Evolutionary conservation across 1,140 invertebrate species (phyloP).

Genomic region (Patella vulgata): DNA sequence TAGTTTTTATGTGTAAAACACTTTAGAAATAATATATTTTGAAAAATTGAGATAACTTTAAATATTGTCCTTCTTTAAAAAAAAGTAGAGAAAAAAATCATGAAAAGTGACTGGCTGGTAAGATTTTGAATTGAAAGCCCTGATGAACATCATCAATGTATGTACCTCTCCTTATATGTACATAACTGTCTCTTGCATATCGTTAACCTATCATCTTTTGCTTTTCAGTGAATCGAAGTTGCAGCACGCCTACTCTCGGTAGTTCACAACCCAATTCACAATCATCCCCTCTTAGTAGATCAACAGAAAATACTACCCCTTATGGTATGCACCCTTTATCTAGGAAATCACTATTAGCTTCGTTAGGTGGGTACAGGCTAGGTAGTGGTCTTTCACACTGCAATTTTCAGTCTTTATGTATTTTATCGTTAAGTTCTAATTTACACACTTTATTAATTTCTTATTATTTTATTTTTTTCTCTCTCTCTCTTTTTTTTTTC

Average conservation of each 20-base stretch:
- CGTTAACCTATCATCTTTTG: slow-evolving; percentile 2
- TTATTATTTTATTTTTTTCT: slow-evolving; percentile 1
- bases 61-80: no score
- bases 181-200: no score
- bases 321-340: slow-evolving; percentile 17
- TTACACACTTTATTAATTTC: background rate
- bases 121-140: no score
- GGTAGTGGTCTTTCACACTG: slow-evolving; percentile 1
- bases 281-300: slow-evolving; percentile 35
- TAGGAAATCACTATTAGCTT: slow-evolving; percentile 24
- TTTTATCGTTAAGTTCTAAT: background rate
- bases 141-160: no score
- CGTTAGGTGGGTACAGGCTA: slow-evolving; percentile 7
- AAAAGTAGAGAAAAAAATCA: no score
- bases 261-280: slow-evolving; percentile 27
- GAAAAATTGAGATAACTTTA: no score
- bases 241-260: slow-evolving; percentile 43
- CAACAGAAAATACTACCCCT: slow-evolving; percentile 34
- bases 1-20: no score
- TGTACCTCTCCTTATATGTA: no score
- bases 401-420: background rate
- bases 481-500: no score
- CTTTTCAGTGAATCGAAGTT: slow-evolving; percentile 48
- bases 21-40: no score
- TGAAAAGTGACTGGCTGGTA: no score